phyloP scores from a whole-genome alignment of 2,797 vertebrate genomes.

The Cossypha caffra region DNA sequence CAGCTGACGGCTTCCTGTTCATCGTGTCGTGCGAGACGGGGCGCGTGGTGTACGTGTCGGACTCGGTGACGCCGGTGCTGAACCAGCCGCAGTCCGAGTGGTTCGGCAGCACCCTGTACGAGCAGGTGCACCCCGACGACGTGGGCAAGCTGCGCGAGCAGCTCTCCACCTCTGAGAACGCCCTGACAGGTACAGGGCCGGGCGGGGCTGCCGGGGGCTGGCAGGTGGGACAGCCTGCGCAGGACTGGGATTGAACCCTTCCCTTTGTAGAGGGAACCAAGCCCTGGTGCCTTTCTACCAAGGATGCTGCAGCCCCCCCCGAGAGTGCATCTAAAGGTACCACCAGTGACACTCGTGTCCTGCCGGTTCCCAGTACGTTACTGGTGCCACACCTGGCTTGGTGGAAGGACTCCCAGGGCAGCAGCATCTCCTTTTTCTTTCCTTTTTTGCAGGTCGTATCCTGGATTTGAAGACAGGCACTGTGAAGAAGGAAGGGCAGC shows the following conservation, averaged over 20 bases:
- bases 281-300: slow-evolving; percentile 41
- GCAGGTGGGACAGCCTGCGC: neutral
- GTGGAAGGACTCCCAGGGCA: neutral
- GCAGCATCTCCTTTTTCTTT: neutral
- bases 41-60: slow-evolving; percentile 90
- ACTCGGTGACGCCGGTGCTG: slow-evolving; percentile 91
- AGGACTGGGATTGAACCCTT: slow-evolving; percentile 28
- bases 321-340: slow-evolving; percentile 26
- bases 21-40: slow-evolving; percentile 95
- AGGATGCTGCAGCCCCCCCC: slow-evolving; percentile 26
- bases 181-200: slow-evolving; percentile 80
- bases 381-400: neutral
- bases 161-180: slow-evolving; percentile 91
- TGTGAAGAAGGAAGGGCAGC: slow-evolving; percentile 96
- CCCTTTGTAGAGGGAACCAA: slow-evolving; percentile 63
- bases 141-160: slow-evolving; percentile 94
- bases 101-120: slow-evolving; percentile 92
- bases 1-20: slow-evolving; percentile 94
- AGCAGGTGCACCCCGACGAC: slow-evolving; percentile 95
- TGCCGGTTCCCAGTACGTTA: neutral
- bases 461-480: slow-evolving; percentile 96
- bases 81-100: slow-evolving; percentile 92
- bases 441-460: slow-evolving; percentile 83
- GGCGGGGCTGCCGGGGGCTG: neutral
- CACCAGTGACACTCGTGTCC: neutral